A percentile compares a stretch with the other conserved stretches of the same genome.
These are phyloP conservation scores for Saccostrea echinata DNA, from an alignment of 1,140 invertebrate species.

Conservation along the genomic window DNA sequence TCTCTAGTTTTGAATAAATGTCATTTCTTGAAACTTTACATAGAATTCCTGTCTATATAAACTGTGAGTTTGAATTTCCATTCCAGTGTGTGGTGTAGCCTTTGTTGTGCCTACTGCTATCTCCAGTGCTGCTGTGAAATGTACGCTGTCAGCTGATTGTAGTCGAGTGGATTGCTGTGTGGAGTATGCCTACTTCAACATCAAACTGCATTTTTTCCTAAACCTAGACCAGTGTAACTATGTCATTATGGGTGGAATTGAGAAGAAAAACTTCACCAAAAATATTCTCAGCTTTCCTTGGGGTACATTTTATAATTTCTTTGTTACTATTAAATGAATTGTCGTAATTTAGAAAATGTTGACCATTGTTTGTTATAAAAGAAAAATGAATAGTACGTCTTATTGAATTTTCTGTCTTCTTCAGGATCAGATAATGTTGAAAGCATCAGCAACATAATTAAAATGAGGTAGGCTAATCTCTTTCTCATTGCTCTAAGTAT, in stretches of 20 bases:
- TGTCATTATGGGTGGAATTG: conserved; percentile 10
- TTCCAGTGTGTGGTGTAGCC: not conserved
- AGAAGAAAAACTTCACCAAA: conserved; percentile 30
- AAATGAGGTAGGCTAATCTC: not conserved
- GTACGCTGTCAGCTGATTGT: conserved; percentile 16
- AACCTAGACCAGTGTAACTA: conserved; percentile 24
- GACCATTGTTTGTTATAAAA: not conserved
- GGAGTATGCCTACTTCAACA: conserved; percentile 14
- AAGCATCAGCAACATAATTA: conserved; percentile 18
- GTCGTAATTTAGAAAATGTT: not conserved
- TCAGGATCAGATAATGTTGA: not conserved
- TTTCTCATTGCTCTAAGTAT: not conserved
- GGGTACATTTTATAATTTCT: not conserved
- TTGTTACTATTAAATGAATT: not conserved
- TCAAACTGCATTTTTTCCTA: conserved; percentile 26
- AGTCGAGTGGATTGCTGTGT: conserved; percentile 27
- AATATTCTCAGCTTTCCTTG: conserved; percentile 11
- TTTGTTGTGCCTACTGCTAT: conserved; percentile 5
- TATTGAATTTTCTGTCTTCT: not conserved
- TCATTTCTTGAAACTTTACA: not conserved
- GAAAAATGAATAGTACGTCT: not conserved
- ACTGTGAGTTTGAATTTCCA: not conserved
- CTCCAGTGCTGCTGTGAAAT: conserved; percentile 4
- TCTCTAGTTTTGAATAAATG: not conserved
- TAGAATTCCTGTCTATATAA: not conserved